Evolutionary conservation across 37 sponge, comb jelly and placozoan species (phyloP), one percentile per base, ranked within the genome.

Genomic region (Aplysina aerophoba): DNA sequence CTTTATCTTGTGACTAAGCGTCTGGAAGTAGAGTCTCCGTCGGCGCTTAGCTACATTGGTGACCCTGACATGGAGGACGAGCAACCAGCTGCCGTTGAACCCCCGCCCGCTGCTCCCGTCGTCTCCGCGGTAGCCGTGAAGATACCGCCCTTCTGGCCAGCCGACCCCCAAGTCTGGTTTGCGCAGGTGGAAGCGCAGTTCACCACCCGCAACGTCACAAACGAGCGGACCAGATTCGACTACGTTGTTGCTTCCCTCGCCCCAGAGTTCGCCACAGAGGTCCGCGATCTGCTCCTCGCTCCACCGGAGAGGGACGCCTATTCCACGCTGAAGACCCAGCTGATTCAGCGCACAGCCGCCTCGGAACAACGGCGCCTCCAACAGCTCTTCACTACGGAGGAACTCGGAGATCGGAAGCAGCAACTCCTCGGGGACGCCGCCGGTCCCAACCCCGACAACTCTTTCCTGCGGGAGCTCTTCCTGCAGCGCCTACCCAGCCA

Each of bases 151-250:
- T 90, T 92, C 80, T 89, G 93, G 93, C 93, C 93, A 1, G 55
- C 84, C 22, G 90, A 86, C 44, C 89, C 84, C 21, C 56, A 67
- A 15, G 81, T 89, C 15, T 89, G 93, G 93, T 89, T 90, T 79
- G 87, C 84, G 0, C 90, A 92, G 53, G 90, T 89, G 0, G 93
- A 92, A 39, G 93, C 93, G 24, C 83, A 86, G 57, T 92, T 92
- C 59, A 59, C 72, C 63, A 89, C 89, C 38, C 59, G 90, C 12
- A 4, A 66, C 38, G 84, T 92, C 64, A 79, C 27, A 15, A 25
- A 77, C 0, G 83, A 89, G 65, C 56, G 61, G 67, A 85, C 89
- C 11, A 39, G 27, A 25, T 91, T 85, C 44, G 79, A 91, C 82
- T 81, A 88, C 68, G 75, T 91, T 22, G 34, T 88, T 28, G 54